Evolutionary conservation across 2,113 vertebrate species (phyloP), one percentile per base, ranked within the genome.

Genomic region (Hymenochirus boettgeri): DNA sequence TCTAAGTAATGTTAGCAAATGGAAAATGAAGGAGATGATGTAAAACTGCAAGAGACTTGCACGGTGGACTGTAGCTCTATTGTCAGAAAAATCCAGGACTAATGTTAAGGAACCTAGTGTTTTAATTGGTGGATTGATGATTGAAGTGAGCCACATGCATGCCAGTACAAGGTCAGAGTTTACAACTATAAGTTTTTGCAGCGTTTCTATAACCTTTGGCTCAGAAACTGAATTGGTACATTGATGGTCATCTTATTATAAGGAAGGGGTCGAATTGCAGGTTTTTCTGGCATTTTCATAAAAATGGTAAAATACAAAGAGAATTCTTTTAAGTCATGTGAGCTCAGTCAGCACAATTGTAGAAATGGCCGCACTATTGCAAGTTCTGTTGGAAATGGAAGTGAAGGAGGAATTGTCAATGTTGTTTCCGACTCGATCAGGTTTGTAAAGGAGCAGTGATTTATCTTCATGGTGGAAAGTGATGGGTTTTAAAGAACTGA

Each of bases 261-360:
- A 42, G n/a, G 17, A 42, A 2, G 37, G 37, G n/a, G 17, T 15
- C 15, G 37, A n/a, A 42, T 13, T 42, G 37, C 37, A 17, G 37
- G 37, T 13, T 17, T 42, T 35, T 3, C 31, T 47, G 45, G 3
- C 19, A 24, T 50, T 5, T 50, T 50, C 7, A 22, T 2, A 50
- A 50, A 22, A 8, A 50, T 22, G 47, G 19, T 24, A 24, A 50
- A 8, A 8, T 5, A 22, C 47, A 50, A 12, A 50, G 13, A 9
- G 11, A 2, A 50, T 50, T 2, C 23, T 50, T 21, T 4, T 50
- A n/a, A 2, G 21, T 50, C 47, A 50, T 50, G 8, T 50, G 19
- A 50, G 47, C 47, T 50, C 47, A 50, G 18, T 50, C 47, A 4
- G 47, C 47, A 50, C 47, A 50, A 12, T 50, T 50, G 47, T 22